Percentiles rank a stretch among this genome's conserved stretches.
phyloP scores from a whole-genome alignment of 2,113 vertebrate species.

The Myiozetetes cayanensis region DNA sequence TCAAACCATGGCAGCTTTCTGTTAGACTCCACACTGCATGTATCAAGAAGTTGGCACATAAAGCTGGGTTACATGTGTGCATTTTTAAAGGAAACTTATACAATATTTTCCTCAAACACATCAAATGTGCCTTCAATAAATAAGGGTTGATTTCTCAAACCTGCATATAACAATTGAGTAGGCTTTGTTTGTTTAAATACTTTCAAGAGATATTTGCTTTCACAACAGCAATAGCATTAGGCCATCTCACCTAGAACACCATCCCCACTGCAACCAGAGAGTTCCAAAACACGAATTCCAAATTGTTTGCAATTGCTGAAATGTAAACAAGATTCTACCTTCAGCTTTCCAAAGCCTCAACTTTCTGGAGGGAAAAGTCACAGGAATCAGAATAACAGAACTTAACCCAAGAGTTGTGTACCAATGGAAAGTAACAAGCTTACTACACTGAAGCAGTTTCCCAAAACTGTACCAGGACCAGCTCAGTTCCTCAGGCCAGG shows the following conservation, averaged over 20 bases:
- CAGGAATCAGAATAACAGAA: not conserved
- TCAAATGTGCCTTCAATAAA: not conserved
- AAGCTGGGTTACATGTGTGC: not conserved
- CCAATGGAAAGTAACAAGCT: not conserved
- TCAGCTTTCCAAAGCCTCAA: not conserved
- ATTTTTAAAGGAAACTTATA: not conserved
- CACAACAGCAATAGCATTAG: not conserved
- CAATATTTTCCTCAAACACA: not conserved
- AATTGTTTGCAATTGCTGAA: not conserved
- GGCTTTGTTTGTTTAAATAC: not conserved
- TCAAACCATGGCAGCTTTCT: not conserved
- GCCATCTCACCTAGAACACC: not conserved
- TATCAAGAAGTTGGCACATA: not conserved
- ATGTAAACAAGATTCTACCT: not conserved
- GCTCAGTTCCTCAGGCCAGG: not conserved
- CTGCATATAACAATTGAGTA: not conserved
- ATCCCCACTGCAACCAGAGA: not conserved
- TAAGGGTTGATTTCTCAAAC: not conserved
- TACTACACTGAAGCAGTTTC: not conserved
- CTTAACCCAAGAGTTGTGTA: not conserved
- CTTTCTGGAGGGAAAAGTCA: not conserved
- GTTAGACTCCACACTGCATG: not conserved
- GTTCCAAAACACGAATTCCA: not conserved
- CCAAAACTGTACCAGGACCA: not conserved
- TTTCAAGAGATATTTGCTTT: not conserved